phyloP scores from a whole-genome alignment of 37 sponge, comb jelly and placozoan species.

The Axinella damicornis region DNA sequence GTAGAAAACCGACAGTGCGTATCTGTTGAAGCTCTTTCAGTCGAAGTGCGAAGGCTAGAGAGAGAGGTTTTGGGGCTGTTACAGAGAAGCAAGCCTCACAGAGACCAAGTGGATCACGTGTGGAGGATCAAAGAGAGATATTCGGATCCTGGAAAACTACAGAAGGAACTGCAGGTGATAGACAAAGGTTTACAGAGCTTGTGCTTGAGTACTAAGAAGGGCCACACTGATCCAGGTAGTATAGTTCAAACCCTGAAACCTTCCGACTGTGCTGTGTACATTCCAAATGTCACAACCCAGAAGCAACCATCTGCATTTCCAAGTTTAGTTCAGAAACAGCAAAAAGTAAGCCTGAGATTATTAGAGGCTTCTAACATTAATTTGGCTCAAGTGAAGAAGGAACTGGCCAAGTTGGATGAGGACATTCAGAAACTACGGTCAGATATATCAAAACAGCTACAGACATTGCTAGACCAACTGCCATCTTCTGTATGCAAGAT shows the following conservation, averaged over 20 bases:
- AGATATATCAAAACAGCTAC: not conserved
- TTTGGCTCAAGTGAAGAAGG: no score
- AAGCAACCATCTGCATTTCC: not conserved
- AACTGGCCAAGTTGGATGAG: no score
- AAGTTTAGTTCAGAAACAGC: slow-evolving; percentile 15
- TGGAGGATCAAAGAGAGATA: slow-evolving; percentile 17
- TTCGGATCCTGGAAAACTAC: not conserved
- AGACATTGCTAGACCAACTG: not conserved
- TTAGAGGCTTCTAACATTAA: not conserved
- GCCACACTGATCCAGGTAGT: not conserved
- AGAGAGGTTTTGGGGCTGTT: slow-evolving; percentile 9
- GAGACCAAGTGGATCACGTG: slow-evolving; percentile 11
- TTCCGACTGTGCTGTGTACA: slow-evolving; percentile 6
- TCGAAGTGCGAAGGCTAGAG: not conserved
- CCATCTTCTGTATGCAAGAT: slow-evolving; percentile 23
- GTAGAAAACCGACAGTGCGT: no score
- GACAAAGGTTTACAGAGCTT: not conserved
- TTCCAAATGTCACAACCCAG: not conserved
- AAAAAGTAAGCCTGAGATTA: not conserved
- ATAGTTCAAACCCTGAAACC: slow-evolving; percentile 1
- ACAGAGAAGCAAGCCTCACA: slow-evolving; percentile 17
- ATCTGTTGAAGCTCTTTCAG: not conserved
- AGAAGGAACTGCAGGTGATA: not conserved
- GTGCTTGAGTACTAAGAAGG: not conserved
- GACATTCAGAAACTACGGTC: not conserved